These are phyloP conservation scores for Leptopilina syphax DNA, from an alignment of 2,888 invertebrate species.

Conservation along the genomic window DNA sequence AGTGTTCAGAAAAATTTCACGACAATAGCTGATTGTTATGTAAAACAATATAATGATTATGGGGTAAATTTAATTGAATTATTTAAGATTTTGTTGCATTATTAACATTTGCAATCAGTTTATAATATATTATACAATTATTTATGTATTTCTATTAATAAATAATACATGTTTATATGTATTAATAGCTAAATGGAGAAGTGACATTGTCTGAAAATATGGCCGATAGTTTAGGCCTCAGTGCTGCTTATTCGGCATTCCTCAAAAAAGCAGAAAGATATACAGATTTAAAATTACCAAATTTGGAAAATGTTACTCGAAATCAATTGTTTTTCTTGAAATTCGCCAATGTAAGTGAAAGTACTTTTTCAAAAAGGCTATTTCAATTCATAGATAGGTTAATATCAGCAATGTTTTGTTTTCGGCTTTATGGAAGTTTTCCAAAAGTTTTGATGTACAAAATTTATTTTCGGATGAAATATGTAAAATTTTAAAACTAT, in stretches of 20 bases:
- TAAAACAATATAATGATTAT: slow-evolving; percentile 82
- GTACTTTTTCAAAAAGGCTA: no score
- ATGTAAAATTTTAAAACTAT: background rate
- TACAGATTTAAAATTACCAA: slow-evolving; percentile 79
- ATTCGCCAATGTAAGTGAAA: slow-evolving; percentile 63
- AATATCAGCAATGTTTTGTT: no score
- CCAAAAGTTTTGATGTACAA: no score
- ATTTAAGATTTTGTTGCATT: no score
- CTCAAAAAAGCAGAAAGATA: slow-evolving; percentile 48
- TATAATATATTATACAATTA: no score
- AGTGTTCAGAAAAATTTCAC: slow-evolving; percentile 81
- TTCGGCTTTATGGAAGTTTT: no score
- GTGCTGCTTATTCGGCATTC: slow-evolving; percentile 85
- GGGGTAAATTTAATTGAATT: background rate
- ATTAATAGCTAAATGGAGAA: slow-evolving; percentile 80
- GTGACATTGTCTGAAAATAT: slow-evolving; percentile 90
- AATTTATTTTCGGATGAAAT: no score
- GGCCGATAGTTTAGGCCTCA: slow-evolving; percentile 89
- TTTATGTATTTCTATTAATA: no score
- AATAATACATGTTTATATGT: no score
- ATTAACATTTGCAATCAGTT: no score
- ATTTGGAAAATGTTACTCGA: slow-evolving; percentile 80
- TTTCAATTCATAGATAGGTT: no score
- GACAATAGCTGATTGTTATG: slow-evolving; percentile 82
- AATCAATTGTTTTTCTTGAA: slow-evolving; percentile 88